phyloP scores from a whole-genome alignment of 2,888 invertebrate species.

The Drosophila prostipennis region DNA sequence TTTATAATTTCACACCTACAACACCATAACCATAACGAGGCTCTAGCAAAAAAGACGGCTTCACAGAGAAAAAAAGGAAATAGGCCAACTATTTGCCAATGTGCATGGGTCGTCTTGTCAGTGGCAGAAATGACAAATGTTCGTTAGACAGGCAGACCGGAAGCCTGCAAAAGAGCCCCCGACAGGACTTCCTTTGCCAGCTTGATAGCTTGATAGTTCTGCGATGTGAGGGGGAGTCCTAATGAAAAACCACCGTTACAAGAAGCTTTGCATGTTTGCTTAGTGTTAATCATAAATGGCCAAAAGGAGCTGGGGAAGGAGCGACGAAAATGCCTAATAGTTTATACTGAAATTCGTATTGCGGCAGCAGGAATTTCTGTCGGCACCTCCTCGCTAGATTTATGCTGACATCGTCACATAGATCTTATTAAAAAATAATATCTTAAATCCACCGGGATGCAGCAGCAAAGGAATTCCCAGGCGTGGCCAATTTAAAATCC shows the following conservation, averaged over 20 bases:
- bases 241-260: conserved; percentile 61
- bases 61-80: conserved; percentile 14
- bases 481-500: conserved; percentile 48
- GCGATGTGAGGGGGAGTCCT: conserved; percentile 21
- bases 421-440: conserved; percentile 52
- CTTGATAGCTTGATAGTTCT: conserved; percentile 8
- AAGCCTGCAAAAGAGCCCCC: conserved; percentile 26
- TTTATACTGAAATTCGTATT: conserved; percentile 13
- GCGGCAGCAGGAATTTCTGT: conserved; percentile 21
- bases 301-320: conserved; percentile 13
- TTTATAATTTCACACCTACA: conserved; percentile 77
- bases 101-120: conserved; percentile 70
- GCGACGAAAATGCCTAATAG: conserved; percentile 32
- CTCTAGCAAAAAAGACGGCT: conserved; percentile 2
- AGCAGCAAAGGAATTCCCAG: conserved; percentile 33
- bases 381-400: conserved; percentile 44
- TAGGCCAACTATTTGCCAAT: conserved; percentile 71
- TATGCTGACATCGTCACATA: conserved; percentile 58
- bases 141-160: conserved; percentile 69
- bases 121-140: conserved; percentile 72
- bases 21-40: conserved; percentile 55
- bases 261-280: conserved; percentile 69
- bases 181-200: conserved; percentile 16
- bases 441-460: conserved; percentile 16
- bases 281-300: conserved; percentile 74